Percentiles rank a stretch among this genome's conserved stretches.
Evolutionary conservation across 2,888 invertebrate species (phyloP).

Genomic region (Agrotis clavis): DNA sequence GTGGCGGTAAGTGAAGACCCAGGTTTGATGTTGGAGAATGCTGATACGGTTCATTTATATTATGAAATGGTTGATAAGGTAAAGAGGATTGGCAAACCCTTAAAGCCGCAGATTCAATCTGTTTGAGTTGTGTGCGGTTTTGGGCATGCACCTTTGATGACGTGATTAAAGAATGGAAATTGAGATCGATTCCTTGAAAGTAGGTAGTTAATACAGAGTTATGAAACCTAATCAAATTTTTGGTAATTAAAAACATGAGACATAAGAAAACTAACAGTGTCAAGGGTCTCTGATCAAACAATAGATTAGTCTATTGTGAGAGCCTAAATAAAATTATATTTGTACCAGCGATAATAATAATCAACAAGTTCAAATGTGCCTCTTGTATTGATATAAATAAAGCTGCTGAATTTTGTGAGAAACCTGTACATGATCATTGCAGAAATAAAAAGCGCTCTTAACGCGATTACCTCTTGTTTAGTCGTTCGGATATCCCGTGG

Average conservation of each 20-base stretch:
- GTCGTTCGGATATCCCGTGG: background rate
- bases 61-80: constrained; percentile 29
- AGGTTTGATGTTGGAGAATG: constrained; percentile 27
- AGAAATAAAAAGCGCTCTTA: background rate
- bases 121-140: constrained; percentile 4
- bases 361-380: no score
- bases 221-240: background rate
- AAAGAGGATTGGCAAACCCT: constrained; percentile 8
- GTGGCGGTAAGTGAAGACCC: constrained; percentile 36
- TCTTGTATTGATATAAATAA: no score
- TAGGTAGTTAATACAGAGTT: no score
- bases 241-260: background rate
- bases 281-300: no score
- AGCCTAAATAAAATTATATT: no score
- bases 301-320: no score
- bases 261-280: no score
- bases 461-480: background rate
- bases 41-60: constrained; percentile 42
- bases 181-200: no score
- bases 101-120: constrained; percentile 9
- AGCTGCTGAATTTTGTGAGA: no score
- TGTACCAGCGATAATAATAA: no score
- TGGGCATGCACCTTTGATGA: background rate
- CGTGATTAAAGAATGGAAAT: no score
- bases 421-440: no score